Evolutionary conservation across 2,888 invertebrate species (phyloP).

Genomic region (Alviniconcha strummeri): DNA sequence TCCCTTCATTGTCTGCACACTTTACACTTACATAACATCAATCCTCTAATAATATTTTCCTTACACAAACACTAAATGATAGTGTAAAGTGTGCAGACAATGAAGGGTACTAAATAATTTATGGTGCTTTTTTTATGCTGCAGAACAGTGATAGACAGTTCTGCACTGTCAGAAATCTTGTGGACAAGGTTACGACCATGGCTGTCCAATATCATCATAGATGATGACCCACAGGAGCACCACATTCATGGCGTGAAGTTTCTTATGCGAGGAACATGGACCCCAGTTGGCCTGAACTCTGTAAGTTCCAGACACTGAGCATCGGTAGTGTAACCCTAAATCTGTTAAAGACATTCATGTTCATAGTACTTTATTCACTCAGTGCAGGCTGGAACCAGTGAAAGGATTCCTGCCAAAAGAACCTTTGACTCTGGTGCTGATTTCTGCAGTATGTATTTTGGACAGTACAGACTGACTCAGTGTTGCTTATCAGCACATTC

Average conservation of each 20-base stretch:
- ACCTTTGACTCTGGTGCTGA: too few relatives aligned
- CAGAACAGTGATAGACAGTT: constrained; percentile 57
- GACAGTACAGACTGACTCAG: too few relatives aligned
- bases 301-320: constrained; percentile 43
- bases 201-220: constrained; percentile 54
- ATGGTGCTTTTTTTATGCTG: constrained; percentile 16
- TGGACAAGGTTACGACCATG: constrained; percentile 53
- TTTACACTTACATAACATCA: neutral
- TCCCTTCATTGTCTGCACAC: too few relatives aligned
- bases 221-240: constrained; percentile 51
- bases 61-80: neutral
- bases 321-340: too few relatives aligned
- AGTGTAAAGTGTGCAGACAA: neutral
- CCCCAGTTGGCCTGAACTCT: constrained; percentile 59
- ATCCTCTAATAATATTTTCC: neutral
- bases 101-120: neutral
- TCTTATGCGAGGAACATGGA: constrained; percentile 63
- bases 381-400: too few relatives aligned
- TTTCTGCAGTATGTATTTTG: too few relatives aligned
- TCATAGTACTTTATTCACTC: too few relatives aligned
- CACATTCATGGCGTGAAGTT: constrained; percentile 60
- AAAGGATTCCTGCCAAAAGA: too few relatives aligned
- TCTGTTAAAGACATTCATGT: too few relatives aligned
- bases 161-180: constrained; percentile 51
- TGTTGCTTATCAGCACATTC: too few relatives aligned